phyloP scores from a whole-genome alignment of 2,113 vertebrate genomes.

The Lampris megalopsis region DNA sequence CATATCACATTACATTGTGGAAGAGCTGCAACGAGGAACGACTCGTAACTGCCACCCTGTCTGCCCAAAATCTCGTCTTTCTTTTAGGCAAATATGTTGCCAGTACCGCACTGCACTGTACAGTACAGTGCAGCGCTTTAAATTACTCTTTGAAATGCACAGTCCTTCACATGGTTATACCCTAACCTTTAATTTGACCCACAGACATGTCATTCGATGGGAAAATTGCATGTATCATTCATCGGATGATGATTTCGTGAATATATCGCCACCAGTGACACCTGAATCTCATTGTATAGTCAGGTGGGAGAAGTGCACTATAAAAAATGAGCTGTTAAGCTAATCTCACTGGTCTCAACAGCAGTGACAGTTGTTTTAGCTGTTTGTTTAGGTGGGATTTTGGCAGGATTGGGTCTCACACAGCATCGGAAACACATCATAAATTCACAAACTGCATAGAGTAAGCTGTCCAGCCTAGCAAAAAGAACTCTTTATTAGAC shows the following conservation, averaged over 20 bases:
- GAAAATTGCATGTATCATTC: slow-evolving; percentile 34
- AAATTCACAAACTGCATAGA: slow-evolving; percentile 80
- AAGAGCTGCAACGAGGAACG: slow-evolving; percentile 56
- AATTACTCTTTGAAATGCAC: slow-evolving; percentile 5
- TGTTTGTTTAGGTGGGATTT: slow-evolving; percentile 61
- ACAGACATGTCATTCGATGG: slow-evolving; percentile 32
- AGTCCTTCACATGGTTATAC: slow-evolving; percentile 31
- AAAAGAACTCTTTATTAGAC: slow-evolving; percentile 72
- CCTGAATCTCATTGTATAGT: slow-evolving; percentile 48
- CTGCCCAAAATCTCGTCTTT: slow-evolving; percentile 18
- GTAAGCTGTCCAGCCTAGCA: slow-evolving; percentile 81
- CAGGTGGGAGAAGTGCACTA: slow-evolving; percentile 40
- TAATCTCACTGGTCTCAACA: slow-evolving; percentile 33
- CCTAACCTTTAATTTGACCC: slow-evolving; percentile 41
- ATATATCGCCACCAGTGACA: slow-evolving; percentile 44
- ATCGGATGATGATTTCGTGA: slow-evolving; percentile 28
- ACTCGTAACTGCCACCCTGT: slow-evolving; percentile 61
- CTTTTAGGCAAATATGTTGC: slow-evolving; percentile 12
- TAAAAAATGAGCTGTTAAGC: slow-evolving; percentile 39
- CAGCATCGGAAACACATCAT: slow-evolving; percentile 76
- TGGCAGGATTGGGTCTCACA: slow-evolving; percentile 63
- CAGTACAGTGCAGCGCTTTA: slow-evolving; percentile 26
- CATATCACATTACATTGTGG: slow-evolving; percentile 40
- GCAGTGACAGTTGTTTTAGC: slow-evolving; percentile 68
- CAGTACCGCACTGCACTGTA: slow-evolving; percentile 18